A percentile compares a stretch with the other conserved stretches of the same genome.
These are phyloP conservation scores for Nannospalax galili DNA, from an alignment of 2,113 vertebrate genomes.

Conservation along the genomic window DNA sequence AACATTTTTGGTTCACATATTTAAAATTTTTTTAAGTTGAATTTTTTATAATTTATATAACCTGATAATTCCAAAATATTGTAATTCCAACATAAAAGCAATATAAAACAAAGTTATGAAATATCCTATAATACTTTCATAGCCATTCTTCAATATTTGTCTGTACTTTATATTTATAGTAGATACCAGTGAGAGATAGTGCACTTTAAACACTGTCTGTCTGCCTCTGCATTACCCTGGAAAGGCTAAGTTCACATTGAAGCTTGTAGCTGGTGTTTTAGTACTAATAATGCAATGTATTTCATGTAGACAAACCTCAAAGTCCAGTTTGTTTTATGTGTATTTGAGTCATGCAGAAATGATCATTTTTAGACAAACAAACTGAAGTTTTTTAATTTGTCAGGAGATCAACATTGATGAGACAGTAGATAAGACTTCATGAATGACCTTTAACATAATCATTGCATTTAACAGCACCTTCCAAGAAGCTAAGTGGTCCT, in stretches of 20 bases:
- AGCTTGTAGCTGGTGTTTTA: background rate
- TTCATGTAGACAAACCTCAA: background rate
- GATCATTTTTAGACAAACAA: background rate
- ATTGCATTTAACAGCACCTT: conserved; percentile 75
- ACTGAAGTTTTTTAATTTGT: background rate
- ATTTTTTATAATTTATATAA: conserved; percentile 14
- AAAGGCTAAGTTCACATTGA: background rate
- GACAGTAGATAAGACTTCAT: background rate
- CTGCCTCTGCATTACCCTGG: background rate
- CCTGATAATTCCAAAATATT: background rate
- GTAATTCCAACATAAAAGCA: background rate
- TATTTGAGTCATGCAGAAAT: background rate
- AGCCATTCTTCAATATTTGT: background rate
- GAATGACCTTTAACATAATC: background rate
- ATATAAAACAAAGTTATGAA: background rate
- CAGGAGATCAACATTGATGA: background rate
- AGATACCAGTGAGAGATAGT: background rate
- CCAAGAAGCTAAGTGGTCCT: conserved; percentile 79
- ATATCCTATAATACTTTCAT: background rate
- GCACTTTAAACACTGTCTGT: background rate
- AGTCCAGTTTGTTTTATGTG: background rate
- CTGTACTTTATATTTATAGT: background rate
- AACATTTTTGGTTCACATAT: background rate
- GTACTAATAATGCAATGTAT: background rate
- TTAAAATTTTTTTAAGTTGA: background rate